Base-by-base conservation (phyloP, 1,140 invertebrate species). In the Rhopalosiphum maidis region DNA sequence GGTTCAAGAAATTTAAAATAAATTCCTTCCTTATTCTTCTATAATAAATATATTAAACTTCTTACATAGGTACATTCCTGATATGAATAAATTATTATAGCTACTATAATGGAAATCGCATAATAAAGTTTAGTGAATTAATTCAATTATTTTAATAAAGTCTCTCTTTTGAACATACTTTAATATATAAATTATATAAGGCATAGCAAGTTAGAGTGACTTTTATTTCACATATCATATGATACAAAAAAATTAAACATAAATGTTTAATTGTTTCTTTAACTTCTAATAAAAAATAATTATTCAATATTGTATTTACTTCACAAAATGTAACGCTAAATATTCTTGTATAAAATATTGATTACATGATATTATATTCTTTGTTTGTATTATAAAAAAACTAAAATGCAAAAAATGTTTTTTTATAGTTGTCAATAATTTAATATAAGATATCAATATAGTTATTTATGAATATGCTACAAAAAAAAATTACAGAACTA, bases 101-200 rank as follows among this genome's bases (percentile, higher is more conserved):
- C 37, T 37, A 22, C 35, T 37, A 82, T 35, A 21, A 37, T 85
- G 22, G 22, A 87, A 46, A 87, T 48, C 18, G 0, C 25, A 87
- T 21, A 87, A 48, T 48, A 48, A 83, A 87, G 85, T 87, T 87
- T 30, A 87, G 22, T 43, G 22, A 41, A 85, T 85, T 85, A 25
- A 85, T 85, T 43, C 83, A 85, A 43, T 85, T 43, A 85, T 43
- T 85, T 25, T 85, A 43, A 85, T 43, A 85, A 85, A 18, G n/a
- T 35, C 55, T 15, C 11, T 2, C 55, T 60, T 83, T 83, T 37
- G 6, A 83, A 23, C 35, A 83, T 37, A 41, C 21, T 83, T 41
- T 83, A 2, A 83, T 41, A 41, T 41, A 83, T 30, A 68, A 68
- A 68, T 68, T 68, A 68, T 9, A 9, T 55, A 9, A 30, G n/a